These are phyloP conservation scores for Cyprinodon brontotheroides DNA, from an alignment of 2,113 vertebrate genomes.

Conservation along the genomic window DNA sequence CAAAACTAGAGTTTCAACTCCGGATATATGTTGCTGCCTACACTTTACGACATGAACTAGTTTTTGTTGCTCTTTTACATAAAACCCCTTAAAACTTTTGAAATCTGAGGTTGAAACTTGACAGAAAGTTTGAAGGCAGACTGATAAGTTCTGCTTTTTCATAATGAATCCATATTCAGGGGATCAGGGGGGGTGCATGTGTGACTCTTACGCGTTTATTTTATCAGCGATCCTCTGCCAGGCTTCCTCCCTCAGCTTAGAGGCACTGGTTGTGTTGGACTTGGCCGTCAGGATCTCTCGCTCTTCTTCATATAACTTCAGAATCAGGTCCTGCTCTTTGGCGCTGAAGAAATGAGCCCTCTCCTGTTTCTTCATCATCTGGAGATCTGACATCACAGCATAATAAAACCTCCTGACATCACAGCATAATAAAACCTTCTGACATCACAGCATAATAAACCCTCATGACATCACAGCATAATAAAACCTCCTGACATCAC, in stretches of 20 bases:
- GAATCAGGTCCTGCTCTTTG: constrained; percentile 65
- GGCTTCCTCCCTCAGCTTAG: constrained; percentile 65
- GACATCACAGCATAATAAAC: no score
- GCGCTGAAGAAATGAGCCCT: constrained; percentile 71
- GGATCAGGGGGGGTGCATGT: background rate
- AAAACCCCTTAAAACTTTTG: no score
- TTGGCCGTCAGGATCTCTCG: constrained; percentile 59
- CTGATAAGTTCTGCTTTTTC: background rate
- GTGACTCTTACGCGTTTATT: constrained; percentile 58
- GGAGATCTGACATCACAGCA: constrained; percentile 33
- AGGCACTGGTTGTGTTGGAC: constrained; percentile 70
- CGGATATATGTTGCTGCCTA: no score
- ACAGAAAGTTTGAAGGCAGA: background rate
- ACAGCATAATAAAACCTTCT: no score
- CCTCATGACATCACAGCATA: no score
- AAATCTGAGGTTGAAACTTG: no score
- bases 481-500: no score
- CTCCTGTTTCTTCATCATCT: constrained; percentile 57
- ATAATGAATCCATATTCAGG: background rate
- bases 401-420: no score
- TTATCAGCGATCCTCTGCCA: constrained; percentile 73
- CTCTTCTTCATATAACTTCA: constrained; percentile 70
- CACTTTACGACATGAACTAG: no score
- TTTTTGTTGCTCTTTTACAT: no score
- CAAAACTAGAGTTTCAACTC: no score